phyloP scores from a whole-genome alignment of 1,140 invertebrate species.

The Scaptomyza graminum region DNA sequence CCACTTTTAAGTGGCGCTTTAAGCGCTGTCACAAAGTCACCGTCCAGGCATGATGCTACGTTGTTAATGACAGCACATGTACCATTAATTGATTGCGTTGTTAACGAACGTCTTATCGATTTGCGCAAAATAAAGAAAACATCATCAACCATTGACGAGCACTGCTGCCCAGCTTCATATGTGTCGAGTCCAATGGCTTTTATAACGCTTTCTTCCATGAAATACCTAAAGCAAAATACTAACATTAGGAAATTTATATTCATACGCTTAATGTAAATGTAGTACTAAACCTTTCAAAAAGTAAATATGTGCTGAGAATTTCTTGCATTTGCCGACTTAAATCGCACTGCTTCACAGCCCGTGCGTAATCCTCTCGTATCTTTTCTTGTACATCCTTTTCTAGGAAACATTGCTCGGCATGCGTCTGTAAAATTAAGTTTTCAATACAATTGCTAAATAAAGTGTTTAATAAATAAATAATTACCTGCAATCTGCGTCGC shows the following conservation, averaged over 20 bases:
- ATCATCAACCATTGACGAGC: constrained; percentile 98
- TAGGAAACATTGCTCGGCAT: constrained; percentile 86
- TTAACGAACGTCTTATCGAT: constrained; percentile 94
- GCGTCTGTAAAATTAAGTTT: constrained; percentile 84
- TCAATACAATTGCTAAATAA: background rate
- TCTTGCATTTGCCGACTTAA: constrained; percentile 95
- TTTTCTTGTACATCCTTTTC: constrained; percentile 85
- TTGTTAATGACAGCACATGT: constrained; percentile 99
- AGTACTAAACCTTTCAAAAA: constrained; percentile 90
- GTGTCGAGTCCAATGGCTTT: constrained; percentile 96
- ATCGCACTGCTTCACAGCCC: constrained; percentile 90
- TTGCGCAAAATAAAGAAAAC: constrained; percentile 99
- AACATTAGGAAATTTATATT: background rate
- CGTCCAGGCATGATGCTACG: constrained; percentile 94
- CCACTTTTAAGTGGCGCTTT: constrained; percentile 91
- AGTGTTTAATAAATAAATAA: constrained; percentile 84
- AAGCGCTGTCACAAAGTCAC: constrained; percentile 92
- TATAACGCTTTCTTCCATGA: constrained; percentile 96
- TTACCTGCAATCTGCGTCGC: constrained; percentile 88
- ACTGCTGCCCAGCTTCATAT: constrained; percentile 88
- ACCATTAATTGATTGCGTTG: constrained; percentile 96
- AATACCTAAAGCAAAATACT: constrained; percentile 87
- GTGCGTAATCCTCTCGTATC: constrained; percentile 87
- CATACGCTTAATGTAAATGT: background rate
- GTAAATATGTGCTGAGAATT: constrained; percentile 94